Evolutionary conservation across 2,113 vertebrate species (phyloP), one percentile per base, ranked within the genome.

Genomic region (Brachyistius frenatus): DNA sequence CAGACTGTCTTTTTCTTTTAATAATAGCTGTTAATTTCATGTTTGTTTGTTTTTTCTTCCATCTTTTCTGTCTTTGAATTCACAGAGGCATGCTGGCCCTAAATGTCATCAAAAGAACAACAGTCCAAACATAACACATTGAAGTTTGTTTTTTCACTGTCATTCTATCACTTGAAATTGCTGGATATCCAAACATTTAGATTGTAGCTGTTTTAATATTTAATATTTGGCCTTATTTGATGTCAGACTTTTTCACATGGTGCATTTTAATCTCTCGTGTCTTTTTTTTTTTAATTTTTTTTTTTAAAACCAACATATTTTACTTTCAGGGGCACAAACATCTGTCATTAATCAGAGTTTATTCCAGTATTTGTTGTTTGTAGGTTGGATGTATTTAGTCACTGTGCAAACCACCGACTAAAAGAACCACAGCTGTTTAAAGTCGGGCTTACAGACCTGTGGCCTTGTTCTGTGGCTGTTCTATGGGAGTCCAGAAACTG

Each of bases 151-250:
- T 16, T 67, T 55, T 41, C 1, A 2, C 31, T 11, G 13, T 73
- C 54, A 4, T 47, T 53, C 33, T 60, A 16, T 78, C 77, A 67
- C 78, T 76, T 78, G 55, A 83, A 71, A 65, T 56, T 23, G 73
- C 88, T 86, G 79, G 79, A 79, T 76, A 72, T 30, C 69, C 52
- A 86, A 73, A 76, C 60, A 1, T 76, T 67, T 69, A 58, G 52
- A 69, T 46, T 80, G 78, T 55, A 83, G 72, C 72, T 66, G 41
- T 47, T 63, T 67, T n/a, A 1, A 63, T 23, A 23, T 23, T 23
- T 23, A 23, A 73, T 41, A 14, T 49, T 62, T 88, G 47, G 87
- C 89, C 87, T 92, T 90, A 91, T 80, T 88, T 84, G 37, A 41
- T 41, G 72, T 84, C 41, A 32, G 6, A 65, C 32, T 2, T 76